These are phyloP conservation scores for Nephotettix cincticeps DNA, from an alignment of 1,140 invertebrate genomes.

Conservation along the genomic window DNA sequence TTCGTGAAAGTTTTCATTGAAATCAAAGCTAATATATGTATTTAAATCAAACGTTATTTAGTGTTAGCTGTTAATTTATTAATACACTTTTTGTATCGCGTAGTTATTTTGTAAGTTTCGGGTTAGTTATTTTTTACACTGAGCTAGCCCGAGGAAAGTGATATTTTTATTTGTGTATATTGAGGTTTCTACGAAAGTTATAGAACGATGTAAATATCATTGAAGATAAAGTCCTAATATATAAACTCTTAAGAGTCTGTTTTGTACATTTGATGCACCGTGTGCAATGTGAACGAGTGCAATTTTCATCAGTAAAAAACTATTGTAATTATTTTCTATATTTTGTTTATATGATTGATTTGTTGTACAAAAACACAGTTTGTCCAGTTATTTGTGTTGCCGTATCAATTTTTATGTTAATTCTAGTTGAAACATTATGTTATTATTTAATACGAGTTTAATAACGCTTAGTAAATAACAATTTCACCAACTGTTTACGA, in stretches of 20 bases:
- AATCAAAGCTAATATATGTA: neutral
- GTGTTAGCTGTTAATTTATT: slow-evolving; percentile 3
- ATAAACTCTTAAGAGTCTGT: neutral
- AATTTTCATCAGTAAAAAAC: neutral
- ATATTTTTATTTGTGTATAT: slow-evolving; percentile 12
- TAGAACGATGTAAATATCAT: slow-evolving; percentile 5
- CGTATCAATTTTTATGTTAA: slow-evolving; percentile 16
- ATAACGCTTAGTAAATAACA: slow-evolving; percentile 22
- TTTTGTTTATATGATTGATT: slow-evolving; percentile 2
- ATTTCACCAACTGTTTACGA: neutral
- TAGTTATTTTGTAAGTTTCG: neutral
- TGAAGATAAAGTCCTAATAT: neutral
- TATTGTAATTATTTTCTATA: slow-evolving; percentile 16
- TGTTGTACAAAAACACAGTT: slow-evolving; percentile 12
- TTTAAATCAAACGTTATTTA: slow-evolving; percentile 5
- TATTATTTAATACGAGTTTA: slow-evolving; percentile 21
- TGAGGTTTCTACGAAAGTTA: slow-evolving; percentile 1
- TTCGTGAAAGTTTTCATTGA: slow-evolving; percentile 10
- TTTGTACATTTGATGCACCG: slow-evolving; percentile 12
- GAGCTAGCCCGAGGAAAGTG: slow-evolving; percentile 6
- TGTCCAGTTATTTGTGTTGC: slow-evolving; percentile 12
- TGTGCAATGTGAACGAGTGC: slow-evolving; percentile 10
- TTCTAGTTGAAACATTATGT: slow-evolving; percentile 11
- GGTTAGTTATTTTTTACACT: slow-evolving; percentile 3
- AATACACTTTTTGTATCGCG: slow-evolving; percentile 5